A percentile compares a stretch with the other conserved stretches of the same genome.
Evolutionary conservation across 2,113 vertebrate species (phyloP).

Genomic region (Paracanthobrama guichenoti): DNA sequence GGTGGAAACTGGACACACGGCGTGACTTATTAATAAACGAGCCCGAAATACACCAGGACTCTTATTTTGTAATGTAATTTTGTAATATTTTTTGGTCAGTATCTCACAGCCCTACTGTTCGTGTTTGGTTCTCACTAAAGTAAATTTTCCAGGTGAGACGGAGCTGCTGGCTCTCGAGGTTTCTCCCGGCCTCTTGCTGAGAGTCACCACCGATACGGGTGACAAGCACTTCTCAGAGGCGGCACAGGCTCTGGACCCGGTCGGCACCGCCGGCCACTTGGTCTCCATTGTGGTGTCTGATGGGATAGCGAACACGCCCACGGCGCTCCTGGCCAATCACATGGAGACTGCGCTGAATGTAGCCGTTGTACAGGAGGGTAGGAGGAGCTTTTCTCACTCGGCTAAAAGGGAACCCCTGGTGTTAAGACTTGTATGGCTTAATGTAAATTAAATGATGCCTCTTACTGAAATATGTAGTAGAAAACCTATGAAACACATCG

Average conservation of each 20-base stretch:
- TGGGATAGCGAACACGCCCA: constrained; percentile 72
- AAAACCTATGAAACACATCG: too few relatives aligned
- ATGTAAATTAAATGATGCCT: too few relatives aligned
- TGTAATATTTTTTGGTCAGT: too few relatives aligned
- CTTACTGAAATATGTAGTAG: too few relatives aligned
- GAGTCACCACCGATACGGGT: constrained; percentile 71
- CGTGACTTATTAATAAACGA: too few relatives aligned
- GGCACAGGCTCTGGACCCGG: constrained; percentile 61
- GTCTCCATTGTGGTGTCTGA: constrained; percentile 76
- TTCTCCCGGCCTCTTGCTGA: constrained; percentile 70
- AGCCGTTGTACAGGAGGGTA: constrained; percentile 72
- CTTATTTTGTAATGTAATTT: too few relatives aligned
- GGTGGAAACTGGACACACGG: too few relatives aligned
- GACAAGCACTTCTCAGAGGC: constrained; percentile 71
- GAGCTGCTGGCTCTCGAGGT: constrained; percentile 74
- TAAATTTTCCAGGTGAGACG: constrained; percentile 58
- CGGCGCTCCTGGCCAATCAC: constrained; percentile 79
- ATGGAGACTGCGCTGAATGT: constrained; percentile 73
- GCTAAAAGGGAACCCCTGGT: too few relatives aligned
- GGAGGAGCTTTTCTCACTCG: constrained; percentile 1
- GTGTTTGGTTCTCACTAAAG: not conserved
- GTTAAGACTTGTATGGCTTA: too few relatives aligned
- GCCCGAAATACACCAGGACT: too few relatives aligned
- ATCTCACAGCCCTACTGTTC: too few relatives aligned
- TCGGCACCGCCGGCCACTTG: constrained; percentile 74